phyloP scores from a whole-genome alignment of 2,888 invertebrate genomes.

The Drosophila greeni region DNA sequence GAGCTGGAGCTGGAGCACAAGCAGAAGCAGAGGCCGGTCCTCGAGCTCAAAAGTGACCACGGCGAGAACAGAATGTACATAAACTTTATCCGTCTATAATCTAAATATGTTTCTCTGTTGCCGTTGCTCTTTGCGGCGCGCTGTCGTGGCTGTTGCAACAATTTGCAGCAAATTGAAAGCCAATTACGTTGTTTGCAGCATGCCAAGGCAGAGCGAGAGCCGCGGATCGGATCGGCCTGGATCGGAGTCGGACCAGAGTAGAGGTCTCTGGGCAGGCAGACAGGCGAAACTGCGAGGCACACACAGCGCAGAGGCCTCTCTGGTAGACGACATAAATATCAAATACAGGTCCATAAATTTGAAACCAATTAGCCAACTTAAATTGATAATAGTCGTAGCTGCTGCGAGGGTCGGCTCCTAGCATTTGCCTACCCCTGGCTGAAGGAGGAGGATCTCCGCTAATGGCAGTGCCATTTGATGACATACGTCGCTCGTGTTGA shows the following conservation, averaged over 20 bases:
- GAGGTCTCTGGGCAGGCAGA: constrained; percentile 36
- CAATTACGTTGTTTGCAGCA: constrained; percentile 76
- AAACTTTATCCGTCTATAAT: constrained; percentile 74
- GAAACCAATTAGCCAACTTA: constrained; percentile 78
- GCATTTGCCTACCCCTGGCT: constrained; percentile 61
- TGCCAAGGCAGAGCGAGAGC: constrained; percentile 57
- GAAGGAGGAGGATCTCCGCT: constrained; percentile 57
- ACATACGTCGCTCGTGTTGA: constrained; percentile 75
- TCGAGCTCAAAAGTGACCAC: constrained; percentile 5
- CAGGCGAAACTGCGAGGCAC: constrained; percentile 46
- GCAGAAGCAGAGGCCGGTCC: not conserved
- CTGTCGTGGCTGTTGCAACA: constrained; percentile 74
- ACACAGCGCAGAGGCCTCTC: constrained; percentile 17
- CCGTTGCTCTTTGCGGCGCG: constrained; percentile 50
- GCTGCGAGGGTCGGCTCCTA: constrained; percentile 46
- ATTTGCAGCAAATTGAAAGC: constrained; percentile 78
- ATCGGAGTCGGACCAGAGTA: constrained; percentile 27
- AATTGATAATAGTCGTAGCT: constrained; percentile 76
- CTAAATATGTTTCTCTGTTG: constrained; percentile 66
- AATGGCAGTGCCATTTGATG: constrained; percentile 73
- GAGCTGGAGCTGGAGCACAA: constrained; percentile 4
- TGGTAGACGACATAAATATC: constrained; percentile 76
- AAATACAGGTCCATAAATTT: constrained; percentile 78
- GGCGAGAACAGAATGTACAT: constrained; percentile 59
- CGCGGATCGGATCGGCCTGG: constrained; percentile 18